Base-by-base conservation (phyloP, 2,888 invertebrate genomes). In the Eledone cirrhosa region DNA sequence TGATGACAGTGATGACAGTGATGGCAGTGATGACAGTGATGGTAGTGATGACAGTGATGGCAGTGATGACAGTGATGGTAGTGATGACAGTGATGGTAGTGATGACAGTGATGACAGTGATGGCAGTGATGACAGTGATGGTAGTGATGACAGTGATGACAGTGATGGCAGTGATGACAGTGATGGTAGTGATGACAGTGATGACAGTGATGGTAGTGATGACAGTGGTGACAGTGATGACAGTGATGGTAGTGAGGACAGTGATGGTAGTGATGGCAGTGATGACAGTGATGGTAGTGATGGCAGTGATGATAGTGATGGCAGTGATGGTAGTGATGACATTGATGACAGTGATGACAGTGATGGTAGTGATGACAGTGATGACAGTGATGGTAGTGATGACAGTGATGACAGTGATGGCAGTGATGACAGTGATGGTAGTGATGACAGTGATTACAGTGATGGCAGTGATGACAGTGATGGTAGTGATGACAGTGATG, bases 1-100 rank as follows among this genome's bases (percentile, higher is more conserved):
- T 59, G 59, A 59, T 59, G 59, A 59, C 72, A 69, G 72, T 69
- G 24, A 24, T 69, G 72, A 24, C 72, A 69, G 72, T 69, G 72
- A 27, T 69, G 72, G 27, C 27, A 69, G 72, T 72, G 72, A 22
- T 72, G 27, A 69, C 53, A 8, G 77, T 69, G 72, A 27, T 69
- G 72, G 72, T 27, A 24, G 72, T 69, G 72, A 69, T 69, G 72
- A 69, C 72, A 24, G 72, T 16, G 72, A 24, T 69, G 19, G 27
- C 72, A 24, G 72, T 27, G 72, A 27, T 24, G 16, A 24, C 16
- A 22, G 29, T 76, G 77, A n/a, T 53, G 72, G 27, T 27, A 24
- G 72, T 24, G 72, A 27, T 59, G 59, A 59, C n/a, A 59, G 59
- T 59, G 59, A 59, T 24, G 72, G 27, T 27, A 24, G 72, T 69